Evolutionary conservation across 2,888 invertebrate species (phyloP), one percentile per base, ranked within the genome.

Genomic region (Diadromus collaris): DNA sequence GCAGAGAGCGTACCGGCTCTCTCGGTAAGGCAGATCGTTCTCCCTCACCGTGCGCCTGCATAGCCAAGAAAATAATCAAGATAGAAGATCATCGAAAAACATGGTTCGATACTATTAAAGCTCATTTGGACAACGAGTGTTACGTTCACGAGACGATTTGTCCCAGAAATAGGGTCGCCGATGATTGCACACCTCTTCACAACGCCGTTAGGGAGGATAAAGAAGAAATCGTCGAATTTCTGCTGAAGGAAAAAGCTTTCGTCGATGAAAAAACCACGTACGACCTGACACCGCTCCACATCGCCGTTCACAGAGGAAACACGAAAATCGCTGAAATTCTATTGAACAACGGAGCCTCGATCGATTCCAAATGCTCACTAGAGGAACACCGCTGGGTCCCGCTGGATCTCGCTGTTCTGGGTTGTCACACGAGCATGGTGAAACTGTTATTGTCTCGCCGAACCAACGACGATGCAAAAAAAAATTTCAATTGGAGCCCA

Each of bases 221-320:
- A 34, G 27, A 58, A 44, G 78, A 79, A 61, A 60, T 75, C 2
- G 74, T 79, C 6, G 51, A 71, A 16, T 58, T 75, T 6, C 64
- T 78, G 29, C 41, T 78, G 29, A 76, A 38, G 34, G 76, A 72
- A 34, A 61, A 72, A 61, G 65, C 70, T 51, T 27, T 24, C 9
- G 70, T 78, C 10, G 64, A 78, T 51, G 34, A 44, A 10, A 32
- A 10, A 38, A 16, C 70, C 9, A 64, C 58, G 7, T n/a, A 64
- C 34, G 60, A 64, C 3, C 34, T 63, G n/a, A 76, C 76, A 9
- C 76, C 79, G 2, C 38, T 79, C 6, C 46, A 72, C 71, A 41
- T 63, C 38, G 79, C 63, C 9, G 67, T 70, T 4, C 54, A 67
- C 54, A 38, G 24, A n/a, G 67, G 51, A 21, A 76, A 79, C 13